Conservation (phyloP, 2,797 vertebrate species). For the Ara ararauna region DNA sequence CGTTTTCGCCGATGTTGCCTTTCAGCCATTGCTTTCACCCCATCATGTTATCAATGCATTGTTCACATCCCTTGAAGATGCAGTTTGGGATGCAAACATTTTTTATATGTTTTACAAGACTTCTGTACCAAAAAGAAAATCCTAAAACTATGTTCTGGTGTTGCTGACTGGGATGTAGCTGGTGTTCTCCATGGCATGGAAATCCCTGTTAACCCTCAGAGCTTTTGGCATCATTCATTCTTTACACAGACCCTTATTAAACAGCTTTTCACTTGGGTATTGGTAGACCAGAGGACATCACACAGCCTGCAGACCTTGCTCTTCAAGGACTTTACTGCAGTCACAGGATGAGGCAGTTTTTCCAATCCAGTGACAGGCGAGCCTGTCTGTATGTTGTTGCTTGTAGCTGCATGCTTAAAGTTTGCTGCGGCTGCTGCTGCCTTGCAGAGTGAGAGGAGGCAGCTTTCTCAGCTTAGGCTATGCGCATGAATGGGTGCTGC, state of each 20-base stretch:
- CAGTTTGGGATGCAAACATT: not conserved
- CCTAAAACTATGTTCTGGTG: not conserved
- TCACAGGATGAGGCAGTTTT: not conserved
- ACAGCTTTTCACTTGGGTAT: not conserved
- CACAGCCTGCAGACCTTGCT: not conserved
- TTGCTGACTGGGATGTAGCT: not conserved
- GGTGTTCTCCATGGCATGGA: not conserved
- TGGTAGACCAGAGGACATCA: not conserved
- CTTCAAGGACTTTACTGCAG: not conserved
- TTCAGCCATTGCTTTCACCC: not conserved
- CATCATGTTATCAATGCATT: fast-evolving
- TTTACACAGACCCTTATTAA: not conserved
- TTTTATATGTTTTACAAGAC: not conserved
- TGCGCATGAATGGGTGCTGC: not conserved
- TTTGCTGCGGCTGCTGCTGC: not conserved
- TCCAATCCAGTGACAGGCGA: not conserved
- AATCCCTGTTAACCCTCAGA: not conserved
- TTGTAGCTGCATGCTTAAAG: not conserved
- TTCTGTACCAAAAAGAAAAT: not conserved
- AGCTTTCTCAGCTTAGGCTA: not conserved
- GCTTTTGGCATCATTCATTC: not conserved
- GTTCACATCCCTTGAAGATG: not conserved
- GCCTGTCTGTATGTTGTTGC: not conserved
- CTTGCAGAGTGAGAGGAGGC: not conserved
- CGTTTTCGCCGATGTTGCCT: not conserved